Percentiles rank a stretch among this genome's conserved stretches.
Evolutionary conservation across 2,888 invertebrate species (phyloP).

Genomic region (Hydrotaea cyrtoneurina): DNA sequence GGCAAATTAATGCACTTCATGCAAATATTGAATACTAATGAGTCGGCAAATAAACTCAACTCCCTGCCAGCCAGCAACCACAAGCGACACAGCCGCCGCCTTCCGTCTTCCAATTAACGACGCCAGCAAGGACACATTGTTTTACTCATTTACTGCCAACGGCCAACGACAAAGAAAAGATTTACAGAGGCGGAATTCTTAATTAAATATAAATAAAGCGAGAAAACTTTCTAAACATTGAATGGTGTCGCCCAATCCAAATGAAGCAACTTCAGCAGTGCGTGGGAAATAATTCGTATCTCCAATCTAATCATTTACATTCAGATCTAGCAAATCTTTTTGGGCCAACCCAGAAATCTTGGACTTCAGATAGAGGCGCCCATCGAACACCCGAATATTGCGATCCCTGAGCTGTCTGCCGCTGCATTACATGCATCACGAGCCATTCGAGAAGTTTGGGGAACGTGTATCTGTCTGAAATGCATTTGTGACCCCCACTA

Average conservation of each 20-base stretch:
- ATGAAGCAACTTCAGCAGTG: constrained; percentile 3
- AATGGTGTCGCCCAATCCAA: constrained; percentile 18
- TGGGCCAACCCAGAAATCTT: too few relatives aligned
- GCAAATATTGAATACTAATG: constrained; percentile 67
- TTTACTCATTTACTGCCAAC: not conserved
- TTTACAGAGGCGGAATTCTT: constrained; percentile 39
- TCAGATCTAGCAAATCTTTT: too few relatives aligned
- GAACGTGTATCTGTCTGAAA: not conserved
- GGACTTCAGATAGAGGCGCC: too few relatives aligned
- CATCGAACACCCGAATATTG: too few relatives aligned
- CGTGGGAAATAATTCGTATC: constrained; percentile 26
- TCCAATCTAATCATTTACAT: too few relatives aligned
- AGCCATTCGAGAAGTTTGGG: not conserved
- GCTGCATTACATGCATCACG: too few relatives aligned
- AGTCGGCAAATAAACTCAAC: constrained; percentile 48
- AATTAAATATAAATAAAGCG: constrained; percentile 39
- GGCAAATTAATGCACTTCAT: constrained; percentile 64
- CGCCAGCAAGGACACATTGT: constrained; percentile 30
- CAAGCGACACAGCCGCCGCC: not conserved
- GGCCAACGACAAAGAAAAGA: constrained; percentile 5
- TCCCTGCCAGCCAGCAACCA: not conserved
- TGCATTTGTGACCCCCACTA: constrained; percentile 30
- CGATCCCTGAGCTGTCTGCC: too few relatives aligned
- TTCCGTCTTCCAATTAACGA: constrained; percentile 48
- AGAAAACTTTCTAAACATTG: constrained; percentile 19